Percentiles rank a stretch among this genome's conserved stretches.
phyloP scores from a whole-genome alignment of 2,113 vertebrate genomes.

The Alligator sinensis region DNA sequence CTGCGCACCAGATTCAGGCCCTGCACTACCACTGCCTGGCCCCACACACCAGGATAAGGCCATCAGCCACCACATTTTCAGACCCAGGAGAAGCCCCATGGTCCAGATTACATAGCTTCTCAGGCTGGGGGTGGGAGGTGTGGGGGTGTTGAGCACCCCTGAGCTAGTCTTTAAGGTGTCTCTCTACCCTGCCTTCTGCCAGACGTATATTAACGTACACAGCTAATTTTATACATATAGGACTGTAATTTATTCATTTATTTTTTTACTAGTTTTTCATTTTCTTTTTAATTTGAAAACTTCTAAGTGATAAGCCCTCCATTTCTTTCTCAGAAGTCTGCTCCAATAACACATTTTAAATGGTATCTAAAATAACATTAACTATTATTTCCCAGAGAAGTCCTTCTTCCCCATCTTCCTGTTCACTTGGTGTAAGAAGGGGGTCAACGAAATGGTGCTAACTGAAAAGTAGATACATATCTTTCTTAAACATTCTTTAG shows the following conservation, averaged over 20 bases:
- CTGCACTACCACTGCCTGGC: too few relatives aligned
- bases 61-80: too few relatives aligned
- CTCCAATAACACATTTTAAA: background rate
- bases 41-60: too few relatives aligned
- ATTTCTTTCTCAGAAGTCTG: background rate
- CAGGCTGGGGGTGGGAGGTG: too few relatives aligned
- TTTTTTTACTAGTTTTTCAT: background rate
- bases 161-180: too few relatives aligned
- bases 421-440: background rate
- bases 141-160: too few relatives aligned
- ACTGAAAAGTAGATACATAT: background rate
- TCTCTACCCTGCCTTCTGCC: too few relatives aligned
- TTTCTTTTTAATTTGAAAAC: background rate
- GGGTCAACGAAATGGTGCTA: background rate
- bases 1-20: too few relatives aligned
- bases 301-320: background rate
- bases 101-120: too few relatives aligned
- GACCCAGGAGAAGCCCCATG: too few relatives aligned
- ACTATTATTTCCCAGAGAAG: background rate
- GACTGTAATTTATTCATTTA: background rate
- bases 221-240: background rate
- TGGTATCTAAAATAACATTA: background rate
- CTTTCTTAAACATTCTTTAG: background rate
- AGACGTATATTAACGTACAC: background rate
- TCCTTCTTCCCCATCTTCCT: background rate